phyloP scores from a whole-genome alignment of 2,113 vertebrate species.

The Centrocercus urophasianus region DNA sequence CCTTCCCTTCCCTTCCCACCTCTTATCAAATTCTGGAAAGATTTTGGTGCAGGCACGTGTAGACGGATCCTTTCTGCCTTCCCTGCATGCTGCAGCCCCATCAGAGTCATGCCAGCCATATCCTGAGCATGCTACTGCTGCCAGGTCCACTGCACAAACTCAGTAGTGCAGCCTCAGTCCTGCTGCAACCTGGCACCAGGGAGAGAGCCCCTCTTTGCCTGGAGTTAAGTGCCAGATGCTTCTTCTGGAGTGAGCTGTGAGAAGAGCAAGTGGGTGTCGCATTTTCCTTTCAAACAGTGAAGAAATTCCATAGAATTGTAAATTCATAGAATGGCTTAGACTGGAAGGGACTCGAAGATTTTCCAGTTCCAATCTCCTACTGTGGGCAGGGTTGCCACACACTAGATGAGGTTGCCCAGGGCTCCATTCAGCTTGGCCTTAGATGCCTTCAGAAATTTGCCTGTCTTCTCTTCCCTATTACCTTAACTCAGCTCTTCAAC shows the following conservation, averaged over 20 bases:
- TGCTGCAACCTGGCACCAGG: background rate
- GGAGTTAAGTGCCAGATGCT: background rate
- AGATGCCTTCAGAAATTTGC: background rate
- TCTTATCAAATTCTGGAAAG: conserved; percentile 3
- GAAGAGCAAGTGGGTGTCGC: background rate
- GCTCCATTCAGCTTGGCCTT: too few species aligned
- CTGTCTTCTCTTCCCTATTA: background rate
- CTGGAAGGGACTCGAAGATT: too few species aligned
- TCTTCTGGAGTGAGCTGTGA: background rate
- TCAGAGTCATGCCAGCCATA: accelerated
- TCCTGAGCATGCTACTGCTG: background rate
- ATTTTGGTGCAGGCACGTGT: background rate
- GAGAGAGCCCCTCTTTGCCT: background rate
- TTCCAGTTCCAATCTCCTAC: too few species aligned
- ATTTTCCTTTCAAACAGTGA: background rate
- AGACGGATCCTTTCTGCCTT: background rate
- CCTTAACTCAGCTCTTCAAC: background rate
- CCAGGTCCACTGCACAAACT: background rate
- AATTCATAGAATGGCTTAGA: too few species aligned
- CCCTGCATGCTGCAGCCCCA: accelerated
- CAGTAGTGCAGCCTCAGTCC: background rate
- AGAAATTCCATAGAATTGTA: background rate
- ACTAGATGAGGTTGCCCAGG: too few species aligned
- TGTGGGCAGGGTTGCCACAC: too few species aligned
- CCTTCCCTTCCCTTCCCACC: background rate